Evolutionary conservation across 2,888 invertebrate genomes (phyloP).

Genomic region (Plebejus anna): DNA sequence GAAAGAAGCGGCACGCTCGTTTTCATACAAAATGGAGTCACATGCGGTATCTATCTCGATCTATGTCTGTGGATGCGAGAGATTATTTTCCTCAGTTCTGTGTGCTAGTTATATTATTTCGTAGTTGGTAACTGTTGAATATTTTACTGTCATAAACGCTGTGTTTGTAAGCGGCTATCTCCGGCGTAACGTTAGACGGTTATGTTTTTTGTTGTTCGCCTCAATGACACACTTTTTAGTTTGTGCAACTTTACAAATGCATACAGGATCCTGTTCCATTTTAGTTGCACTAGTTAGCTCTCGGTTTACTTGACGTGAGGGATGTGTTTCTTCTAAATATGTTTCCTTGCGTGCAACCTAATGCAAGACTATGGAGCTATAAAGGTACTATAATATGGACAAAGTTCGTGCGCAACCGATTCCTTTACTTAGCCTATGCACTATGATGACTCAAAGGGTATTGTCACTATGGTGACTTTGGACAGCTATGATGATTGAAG

Average conservation of each 20-base stretch:
- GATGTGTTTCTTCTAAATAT: not conserved
- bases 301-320: not conserved
- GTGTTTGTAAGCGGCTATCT: constrained; percentile 28
- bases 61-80: not conserved
- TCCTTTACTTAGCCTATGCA: not conserved
- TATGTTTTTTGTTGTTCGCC: constrained; percentile 15
- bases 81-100: constrained; percentile 29
- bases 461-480: too few relatives aligned
- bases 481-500: too few relatives aligned
- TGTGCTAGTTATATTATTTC: constrained; percentile 31
- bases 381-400: not conserved
- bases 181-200: constrained; percentile 15
- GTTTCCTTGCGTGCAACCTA: not conserved
- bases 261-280: not conserved
- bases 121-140: constrained; percentile 28
- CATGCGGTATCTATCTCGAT: too few relatives aligned
- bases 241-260: constrained; percentile 6
- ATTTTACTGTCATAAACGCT: constrained; percentile 30
- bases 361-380: not conserved
- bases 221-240: constrained; percentile 20
- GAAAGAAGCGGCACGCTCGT: too few relatives aligned
- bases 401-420: not conserved
- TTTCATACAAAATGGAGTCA: too few relatives aligned
- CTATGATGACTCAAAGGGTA: too few relatives aligned
- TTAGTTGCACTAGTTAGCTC: constrained; percentile 17